Percentiles rank a stretch among this genome's conserved stretches.
phyloP scores from a whole-genome alignment of 92 coral and sea anemone genomes.

The Bergia sp. region DNA sequence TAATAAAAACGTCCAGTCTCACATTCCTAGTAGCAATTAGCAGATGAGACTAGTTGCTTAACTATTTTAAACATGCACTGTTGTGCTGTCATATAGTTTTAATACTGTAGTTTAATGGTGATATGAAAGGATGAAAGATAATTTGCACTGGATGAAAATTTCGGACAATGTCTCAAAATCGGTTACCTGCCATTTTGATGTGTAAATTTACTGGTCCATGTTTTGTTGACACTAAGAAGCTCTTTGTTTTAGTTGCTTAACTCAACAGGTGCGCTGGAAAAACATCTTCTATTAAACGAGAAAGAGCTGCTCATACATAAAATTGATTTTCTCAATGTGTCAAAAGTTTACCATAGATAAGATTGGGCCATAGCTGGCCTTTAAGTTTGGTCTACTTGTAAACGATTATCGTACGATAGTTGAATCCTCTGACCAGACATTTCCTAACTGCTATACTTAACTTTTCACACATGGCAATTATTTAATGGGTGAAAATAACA shows the following conservation, averaged over 20 bases:
- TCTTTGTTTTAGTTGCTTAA: neutral
- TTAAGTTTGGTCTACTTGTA: neutral
- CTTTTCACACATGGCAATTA: too few species aligned
- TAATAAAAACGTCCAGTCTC: neutral
- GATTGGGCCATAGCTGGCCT: neutral
- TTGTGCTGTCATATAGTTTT: neutral
- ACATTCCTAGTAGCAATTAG: neutral
- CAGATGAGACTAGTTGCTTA: neutral
- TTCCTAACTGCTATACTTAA: too few species aligned
- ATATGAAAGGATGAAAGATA: neutral
- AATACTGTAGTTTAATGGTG: neutral
- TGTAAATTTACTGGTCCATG: constrained; percentile 36
- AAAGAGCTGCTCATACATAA: neutral
- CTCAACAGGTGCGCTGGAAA: neutral
- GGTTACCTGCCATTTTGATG: constrained; percentile 14
- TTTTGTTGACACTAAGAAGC: neutral
- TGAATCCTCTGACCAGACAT: neutral
- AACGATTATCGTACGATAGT: neutral
- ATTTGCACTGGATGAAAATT: neutral
- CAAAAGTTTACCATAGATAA: neutral
- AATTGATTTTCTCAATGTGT: neutral
- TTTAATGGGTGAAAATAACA: neutral
- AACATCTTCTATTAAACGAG: neutral
- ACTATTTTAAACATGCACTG: neutral
- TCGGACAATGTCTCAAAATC: neutral